These are phyloP conservation scores for Oxycera nigricornis DNA, from an alignment of 2,888 invertebrate species.

Conservation along the genomic window DNA sequence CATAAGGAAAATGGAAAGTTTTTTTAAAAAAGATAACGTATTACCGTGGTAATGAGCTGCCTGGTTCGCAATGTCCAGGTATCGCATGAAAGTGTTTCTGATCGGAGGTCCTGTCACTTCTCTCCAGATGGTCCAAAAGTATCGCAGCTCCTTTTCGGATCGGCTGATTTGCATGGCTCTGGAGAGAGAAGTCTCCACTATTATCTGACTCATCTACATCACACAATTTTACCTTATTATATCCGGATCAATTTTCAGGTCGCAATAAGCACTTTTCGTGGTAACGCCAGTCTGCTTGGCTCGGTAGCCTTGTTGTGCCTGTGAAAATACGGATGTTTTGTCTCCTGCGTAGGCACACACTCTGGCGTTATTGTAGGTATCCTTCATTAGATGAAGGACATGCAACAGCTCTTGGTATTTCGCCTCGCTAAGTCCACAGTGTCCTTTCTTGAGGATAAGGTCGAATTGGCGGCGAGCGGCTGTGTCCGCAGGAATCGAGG, in stretches of 20 bases:
- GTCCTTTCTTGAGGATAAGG: slow-evolving; percentile 73
- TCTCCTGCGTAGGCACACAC: slow-evolving; percentile 71
- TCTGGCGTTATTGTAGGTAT: slow-evolving; percentile 74
- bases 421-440: slow-evolving; percentile 76
- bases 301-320: not conserved
- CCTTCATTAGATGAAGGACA: slow-evolving; percentile 79
- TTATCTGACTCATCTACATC: not conserved
- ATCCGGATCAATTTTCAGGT: slow-evolving; percentile 70
- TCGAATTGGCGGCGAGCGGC: slow-evolving; percentile 72
- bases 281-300: slow-evolving; percentile 46
- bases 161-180: slow-evolving; percentile 73
- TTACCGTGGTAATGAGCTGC: slow-evolving; percentile 78
- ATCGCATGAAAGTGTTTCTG: slow-evolving; percentile 78
- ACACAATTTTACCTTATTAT: slow-evolving; percentile 61
- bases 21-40: no score
- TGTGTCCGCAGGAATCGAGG: slow-evolving; percentile 73
- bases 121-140: slow-evolving; percentile 83
- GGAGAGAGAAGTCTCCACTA: no score
- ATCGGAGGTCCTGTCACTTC: slow-evolving; percentile 80
- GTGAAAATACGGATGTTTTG: slow-evolving; percentile 42
- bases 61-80: slow-evolving; percentile 79
- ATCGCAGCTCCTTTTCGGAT: slow-evolving; percentile 76
- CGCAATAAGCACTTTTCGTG: slow-evolving; percentile 64
- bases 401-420: slow-evolving; percentile 74
- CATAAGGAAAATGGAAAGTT: no score